phyloP scores from a whole-genome alignment of 1,140 invertebrate species.

The Bombus cullumanus region DNA sequence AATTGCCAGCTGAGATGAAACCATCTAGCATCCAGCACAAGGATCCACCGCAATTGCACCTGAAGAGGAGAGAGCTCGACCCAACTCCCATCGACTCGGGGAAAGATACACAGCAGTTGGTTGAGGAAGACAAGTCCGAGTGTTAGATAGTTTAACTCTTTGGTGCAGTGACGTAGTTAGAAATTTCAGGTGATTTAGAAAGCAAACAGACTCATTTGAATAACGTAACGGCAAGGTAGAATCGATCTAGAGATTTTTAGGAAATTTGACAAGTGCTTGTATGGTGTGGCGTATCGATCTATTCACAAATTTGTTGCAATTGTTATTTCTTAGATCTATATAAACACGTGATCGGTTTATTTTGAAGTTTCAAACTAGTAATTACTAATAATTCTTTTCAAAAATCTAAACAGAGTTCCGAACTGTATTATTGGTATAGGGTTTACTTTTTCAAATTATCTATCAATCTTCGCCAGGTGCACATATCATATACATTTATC shows the following conservation, averaged over 20 bases:
- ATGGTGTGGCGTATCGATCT: background rate
- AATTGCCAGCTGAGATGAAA: conserved; percentile 89
- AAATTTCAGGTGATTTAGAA: background rate
- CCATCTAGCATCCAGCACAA: conserved; percentile 92
- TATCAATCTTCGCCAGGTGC: too few relatives aligned
- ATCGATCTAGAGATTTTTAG: background rate
- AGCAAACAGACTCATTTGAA: background rate
- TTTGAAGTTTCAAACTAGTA: background rate
- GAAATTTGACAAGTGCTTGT: background rate
- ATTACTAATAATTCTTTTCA: background rate
- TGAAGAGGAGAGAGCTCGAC: conserved; percentile 91
- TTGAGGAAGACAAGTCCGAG: conserved; percentile 92
- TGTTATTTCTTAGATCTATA: conserved; percentile 6
- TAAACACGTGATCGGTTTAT: background rate
- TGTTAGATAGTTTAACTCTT: conserved; percentile 74
- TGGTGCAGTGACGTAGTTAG: conserved; percentile 46
- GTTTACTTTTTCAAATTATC: background rate
- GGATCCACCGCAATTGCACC: conserved; percentile 88
- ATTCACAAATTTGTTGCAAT: background rate
- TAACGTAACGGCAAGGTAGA: background rate
- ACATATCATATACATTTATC: background rate
- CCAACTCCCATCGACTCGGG: conserved; percentile 93
- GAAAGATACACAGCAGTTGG: conserved; percentile 95
- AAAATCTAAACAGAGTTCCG: background rate
- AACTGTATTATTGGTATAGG: background rate